Evolutionary conservation across 2,113 vertebrate genomes (phyloP).

Genomic region (Hylia prasina): DNA sequence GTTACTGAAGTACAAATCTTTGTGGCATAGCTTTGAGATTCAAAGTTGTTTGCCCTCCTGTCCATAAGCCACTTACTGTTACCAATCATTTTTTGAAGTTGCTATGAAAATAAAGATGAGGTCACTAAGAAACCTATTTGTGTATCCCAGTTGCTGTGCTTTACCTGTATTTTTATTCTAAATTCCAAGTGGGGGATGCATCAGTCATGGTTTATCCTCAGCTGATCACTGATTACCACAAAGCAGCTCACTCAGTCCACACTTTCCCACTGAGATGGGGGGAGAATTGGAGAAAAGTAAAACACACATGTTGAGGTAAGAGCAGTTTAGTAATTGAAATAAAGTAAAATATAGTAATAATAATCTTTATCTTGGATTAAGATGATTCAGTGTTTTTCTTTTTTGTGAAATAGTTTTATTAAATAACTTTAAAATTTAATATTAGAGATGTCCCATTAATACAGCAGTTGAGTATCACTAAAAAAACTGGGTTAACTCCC

Average conservation of each 20-base stretch:
- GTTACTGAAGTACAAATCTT: background rate
- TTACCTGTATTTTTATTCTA: background rate
- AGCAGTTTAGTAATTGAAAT: background rate
- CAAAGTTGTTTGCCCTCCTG: background rate
- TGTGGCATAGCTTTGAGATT: background rate
- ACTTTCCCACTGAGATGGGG: background rate
- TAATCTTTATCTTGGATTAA: background rate
- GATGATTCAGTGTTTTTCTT: background rate
- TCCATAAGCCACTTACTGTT: background rate
- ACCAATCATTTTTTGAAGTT: background rate
- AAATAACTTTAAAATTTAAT: background rate
- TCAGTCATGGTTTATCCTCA: background rate
- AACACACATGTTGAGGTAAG: background rate
- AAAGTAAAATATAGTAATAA: background rate
- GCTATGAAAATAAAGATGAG: background rate
- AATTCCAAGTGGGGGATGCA: background rate
- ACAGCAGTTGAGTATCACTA: background rate
- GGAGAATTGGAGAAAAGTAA: background rate
- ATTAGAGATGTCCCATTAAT: background rate
- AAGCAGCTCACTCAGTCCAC: background rate
- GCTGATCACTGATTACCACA: background rate
- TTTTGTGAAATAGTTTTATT: background rate
- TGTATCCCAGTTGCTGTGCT: background rate
- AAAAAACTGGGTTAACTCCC: slow-evolving; percentile 30
- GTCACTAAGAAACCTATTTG: background rate